Evolutionary conservation across 2,797 vertebrate genomes (phyloP).

Genomic region (Pogoniulus pusillus): DNA sequence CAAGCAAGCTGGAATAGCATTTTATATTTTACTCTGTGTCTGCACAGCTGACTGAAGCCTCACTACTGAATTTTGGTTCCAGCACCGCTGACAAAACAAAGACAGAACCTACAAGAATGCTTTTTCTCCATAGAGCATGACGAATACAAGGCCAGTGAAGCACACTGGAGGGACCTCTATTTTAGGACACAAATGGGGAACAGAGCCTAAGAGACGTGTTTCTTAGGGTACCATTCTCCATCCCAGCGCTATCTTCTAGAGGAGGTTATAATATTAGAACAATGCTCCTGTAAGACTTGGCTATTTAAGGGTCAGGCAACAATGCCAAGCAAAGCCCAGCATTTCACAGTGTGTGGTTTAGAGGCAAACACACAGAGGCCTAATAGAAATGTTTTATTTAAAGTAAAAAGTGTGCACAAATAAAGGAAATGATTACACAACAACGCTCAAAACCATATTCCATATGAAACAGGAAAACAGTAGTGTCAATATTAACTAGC

Average conservation of each 20-base stretch:
- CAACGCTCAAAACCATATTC: conserved; percentile 49
- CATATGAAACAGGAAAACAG: conserved; percentile 56
- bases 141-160: background rate
- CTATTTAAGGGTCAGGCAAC: background rate
- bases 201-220: background rate
- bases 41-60: background rate
- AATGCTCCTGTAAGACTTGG: background rate
- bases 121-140: background rate
- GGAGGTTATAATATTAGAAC: background rate
- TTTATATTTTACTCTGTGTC: background rate
- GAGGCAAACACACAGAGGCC: conserved; percentile 1
- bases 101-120: background rate
- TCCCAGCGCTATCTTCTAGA: background rate
- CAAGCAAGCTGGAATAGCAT: background rate
- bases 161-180: background rate
- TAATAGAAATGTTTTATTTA: conserved; percentile 78
- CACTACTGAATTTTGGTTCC: background rate
- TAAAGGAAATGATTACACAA: conserved; percentile 69
- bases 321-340: background rate
- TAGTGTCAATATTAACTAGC: conserved; percentile 54
- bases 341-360: background rate
- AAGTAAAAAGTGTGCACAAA: conserved; percentile 77
- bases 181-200: background rate
- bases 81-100: no score
- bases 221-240: background rate